Evolutionary conservation across 37 sponge, comb jelly and placozoan species (phyloP).

Genomic region (Theonella swinhoei): DNA sequence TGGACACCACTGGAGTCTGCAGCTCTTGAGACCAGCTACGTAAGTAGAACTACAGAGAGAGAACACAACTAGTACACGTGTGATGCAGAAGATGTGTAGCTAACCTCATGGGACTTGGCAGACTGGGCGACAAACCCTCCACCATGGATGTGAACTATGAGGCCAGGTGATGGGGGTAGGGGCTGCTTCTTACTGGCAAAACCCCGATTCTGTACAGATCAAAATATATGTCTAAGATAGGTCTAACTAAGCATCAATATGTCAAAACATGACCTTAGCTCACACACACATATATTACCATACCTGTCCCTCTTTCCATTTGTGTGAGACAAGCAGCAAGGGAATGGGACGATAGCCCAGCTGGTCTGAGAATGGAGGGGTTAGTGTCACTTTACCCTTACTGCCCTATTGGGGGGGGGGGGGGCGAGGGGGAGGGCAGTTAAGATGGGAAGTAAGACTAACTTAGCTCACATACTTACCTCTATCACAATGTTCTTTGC

Average conservation of each 20-base stretch:
- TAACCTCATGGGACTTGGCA: constrained; percentile 86
- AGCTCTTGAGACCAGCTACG: constrained; percentile 83
- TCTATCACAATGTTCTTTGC: constrained; percentile 38
- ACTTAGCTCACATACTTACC: not conserved
- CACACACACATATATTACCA: too few species aligned
- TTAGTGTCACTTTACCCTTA: constrained; percentile 47
- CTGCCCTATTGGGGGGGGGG: not conserved
- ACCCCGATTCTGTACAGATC: not conserved
- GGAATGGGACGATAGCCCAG: constrained; percentile 65
- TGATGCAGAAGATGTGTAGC: not conserved
- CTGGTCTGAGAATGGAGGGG: constrained; percentile 53
- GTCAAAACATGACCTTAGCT: too few species aligned
- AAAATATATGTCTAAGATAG: not conserved
- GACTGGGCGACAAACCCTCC: constrained; percentile 95
- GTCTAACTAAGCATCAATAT: not conserved
- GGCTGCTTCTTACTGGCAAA: not conserved
- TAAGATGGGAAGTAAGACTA: not conserved
- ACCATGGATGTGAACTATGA: constrained; percentile 93
- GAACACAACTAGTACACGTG: too few species aligned
- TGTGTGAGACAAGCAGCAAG: constrained; percentile 52
- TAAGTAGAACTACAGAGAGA: constrained; percentile 69
- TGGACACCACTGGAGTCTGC: constrained; percentile 82
- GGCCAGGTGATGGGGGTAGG: constrained; percentile 34
- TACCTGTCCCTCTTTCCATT: constrained; percentile 73
- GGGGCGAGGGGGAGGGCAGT: not conserved